Evolutionary conservation across 2,113 vertebrate genomes (phyloP), one percentile per base, ranked within the genome.

Genomic region (Chloroceryle aenea): DNA sequence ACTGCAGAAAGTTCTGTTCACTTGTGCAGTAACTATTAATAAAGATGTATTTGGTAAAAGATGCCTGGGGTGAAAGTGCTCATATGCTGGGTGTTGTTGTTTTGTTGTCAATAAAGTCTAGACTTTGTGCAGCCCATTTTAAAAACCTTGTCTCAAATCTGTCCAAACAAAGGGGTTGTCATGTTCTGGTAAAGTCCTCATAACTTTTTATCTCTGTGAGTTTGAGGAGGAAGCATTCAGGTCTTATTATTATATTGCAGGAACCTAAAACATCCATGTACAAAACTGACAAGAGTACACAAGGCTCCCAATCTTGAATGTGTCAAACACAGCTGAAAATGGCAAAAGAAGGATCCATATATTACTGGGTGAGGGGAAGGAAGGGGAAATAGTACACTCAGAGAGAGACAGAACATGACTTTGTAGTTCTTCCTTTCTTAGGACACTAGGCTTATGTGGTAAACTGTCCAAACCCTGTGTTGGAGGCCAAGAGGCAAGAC

Each of bases 21-120:
- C 12, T 68, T 89, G 42, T 91, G 64, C 47, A 79, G 56, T 47
- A 43, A 53, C 29, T 62, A 56, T 76, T 74, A 97, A 96, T 96
- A 95, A 97, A 97, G 25, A 40, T 61, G 7, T 62, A 89, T 61
- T 92, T 55, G 87, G 10, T 78, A 50, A 88, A 69, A 47, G 4
- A 81, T 81, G 80, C 38, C 21, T 85, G 50, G 19, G 0, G 5
- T 84, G 32, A 27, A 20, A 53, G 15, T 63, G 32, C 27, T 69
- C 16, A 7, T 52, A 48, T 27, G 15, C 14, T 75, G 32, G 26
- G 2, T 6, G 62, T 64, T 84, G 14, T 27, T 72, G 32, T 61
- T 77, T 74, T 75, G 3, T 62, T 74, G 34, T 62, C 42, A 67
- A 21, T 6, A 50, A 75, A 78, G 13, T 29, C 14, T 67, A 50